Conservation (phyloP, 2,797 vertebrate genomes). For the Pyrocephalus nanus region DNA sequence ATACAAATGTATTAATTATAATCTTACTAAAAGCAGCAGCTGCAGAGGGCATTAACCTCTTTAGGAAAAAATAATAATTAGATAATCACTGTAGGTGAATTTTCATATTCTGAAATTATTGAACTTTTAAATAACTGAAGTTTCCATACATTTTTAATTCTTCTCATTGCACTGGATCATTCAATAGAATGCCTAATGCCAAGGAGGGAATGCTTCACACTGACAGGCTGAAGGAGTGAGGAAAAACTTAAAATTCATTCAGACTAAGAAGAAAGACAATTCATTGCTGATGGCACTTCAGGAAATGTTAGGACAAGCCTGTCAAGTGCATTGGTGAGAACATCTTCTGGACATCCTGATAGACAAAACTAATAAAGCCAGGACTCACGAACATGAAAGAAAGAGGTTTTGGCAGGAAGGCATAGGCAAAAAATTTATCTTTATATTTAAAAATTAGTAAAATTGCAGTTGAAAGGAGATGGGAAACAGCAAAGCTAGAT, state of each 20-base stretch:
- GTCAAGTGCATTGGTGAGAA: not conserved
- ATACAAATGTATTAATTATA: not conserved
- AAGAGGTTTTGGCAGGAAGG: not conserved
- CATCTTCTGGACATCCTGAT: not conserved
- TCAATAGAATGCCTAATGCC: not conserved
- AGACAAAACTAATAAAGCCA: not conserved
- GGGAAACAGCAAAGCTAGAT: not conserved
- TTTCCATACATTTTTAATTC: not conserved
- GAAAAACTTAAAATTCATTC: not conserved
- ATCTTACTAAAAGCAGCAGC: not conserved
- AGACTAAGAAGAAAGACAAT: not conserved
- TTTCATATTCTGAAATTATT: not conserved
- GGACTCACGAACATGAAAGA: not conserved
- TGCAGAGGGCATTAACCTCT: not conserved
- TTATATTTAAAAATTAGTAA: not conserved
- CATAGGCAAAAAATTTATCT: not conserved
- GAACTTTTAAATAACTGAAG: not conserved
- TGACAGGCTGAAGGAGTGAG: not conserved
- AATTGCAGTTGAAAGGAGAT: not conserved
- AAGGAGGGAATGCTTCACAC: not conserved
- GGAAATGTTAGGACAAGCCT: not conserved
- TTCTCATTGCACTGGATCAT: not conserved
- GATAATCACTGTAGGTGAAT: not conserved
- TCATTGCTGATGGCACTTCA: not conserved
- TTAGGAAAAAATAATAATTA: not conserved